A percentile compares a stretch with the other conserved stretches of the same genome.
Evolutionary conservation across 2,113 vertebrate genomes (phyloP).

Genomic region (Tonatia bakeri): DNA sequence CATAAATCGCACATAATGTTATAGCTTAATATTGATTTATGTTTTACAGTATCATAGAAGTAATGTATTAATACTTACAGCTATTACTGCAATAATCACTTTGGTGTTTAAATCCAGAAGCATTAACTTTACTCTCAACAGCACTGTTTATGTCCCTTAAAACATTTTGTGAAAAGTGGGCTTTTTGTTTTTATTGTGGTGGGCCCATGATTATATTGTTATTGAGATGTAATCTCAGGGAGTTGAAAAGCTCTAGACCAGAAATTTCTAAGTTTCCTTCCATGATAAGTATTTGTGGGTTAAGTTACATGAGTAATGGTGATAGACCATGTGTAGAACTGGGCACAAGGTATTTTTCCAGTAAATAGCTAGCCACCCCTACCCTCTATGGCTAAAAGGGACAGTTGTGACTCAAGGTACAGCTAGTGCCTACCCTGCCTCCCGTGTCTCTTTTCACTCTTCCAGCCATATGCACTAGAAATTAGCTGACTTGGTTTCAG

Average conservation of each 20-base stretch:
- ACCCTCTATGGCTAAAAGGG: neutral
- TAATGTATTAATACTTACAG: neutral
- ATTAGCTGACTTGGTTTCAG: neutral
- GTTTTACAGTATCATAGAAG: neutral
- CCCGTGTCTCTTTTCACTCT: neutral
- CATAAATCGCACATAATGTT: too few relatives aligned
- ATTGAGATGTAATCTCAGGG: neutral
- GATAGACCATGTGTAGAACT: neutral
- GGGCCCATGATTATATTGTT: too few relatives aligned
- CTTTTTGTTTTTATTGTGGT: too few relatives aligned
- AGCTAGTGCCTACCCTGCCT: neutral
- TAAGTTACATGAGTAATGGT: too few relatives aligned
- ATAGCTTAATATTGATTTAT: neutral
- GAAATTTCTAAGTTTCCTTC: neutral
- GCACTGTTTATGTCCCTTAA: neutral
- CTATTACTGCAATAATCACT: too few relatives aligned
- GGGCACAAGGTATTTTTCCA: neutral
- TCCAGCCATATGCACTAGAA: neutral
- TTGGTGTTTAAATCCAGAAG: neutral
- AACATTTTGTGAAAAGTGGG: neutral
- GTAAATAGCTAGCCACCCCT: neutral
- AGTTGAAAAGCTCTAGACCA: too few relatives aligned
- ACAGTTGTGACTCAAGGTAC: neutral
- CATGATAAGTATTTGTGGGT: rapidly evolving
- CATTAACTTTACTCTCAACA: neutral